These are phyloP conservation scores for Onychomys arenicola DNA, from an alignment of 2,797 vertebrate species.

Conservation along the genomic window DNA sequence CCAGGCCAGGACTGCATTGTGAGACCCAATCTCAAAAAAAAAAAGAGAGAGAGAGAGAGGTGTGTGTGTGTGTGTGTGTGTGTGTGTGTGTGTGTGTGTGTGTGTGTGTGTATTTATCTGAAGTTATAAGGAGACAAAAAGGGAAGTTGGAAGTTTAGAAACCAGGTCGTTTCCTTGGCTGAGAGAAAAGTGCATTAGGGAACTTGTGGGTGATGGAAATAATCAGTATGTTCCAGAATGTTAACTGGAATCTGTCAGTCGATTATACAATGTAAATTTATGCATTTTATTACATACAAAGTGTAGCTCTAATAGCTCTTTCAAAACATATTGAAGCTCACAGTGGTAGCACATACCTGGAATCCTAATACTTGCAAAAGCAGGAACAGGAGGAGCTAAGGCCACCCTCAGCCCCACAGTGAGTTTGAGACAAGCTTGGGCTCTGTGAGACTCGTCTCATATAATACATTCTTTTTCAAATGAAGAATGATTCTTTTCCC, in stretches of 20 bases:
- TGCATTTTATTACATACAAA: not conserved
- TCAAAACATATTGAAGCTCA: slow-evolving; percentile 10
- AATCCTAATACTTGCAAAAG: not conserved
- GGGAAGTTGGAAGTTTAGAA: slow-evolving; percentile 25
- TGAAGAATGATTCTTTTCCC: not conserved
- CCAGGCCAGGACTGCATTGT: not conserved
- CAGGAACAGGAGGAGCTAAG: too few species aligned
- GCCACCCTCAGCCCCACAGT: not conserved
- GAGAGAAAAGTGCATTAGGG: not conserved
- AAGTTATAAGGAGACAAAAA: slow-evolving; percentile 23
- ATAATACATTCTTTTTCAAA: not conserved
- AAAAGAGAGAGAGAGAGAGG: too few species aligned
- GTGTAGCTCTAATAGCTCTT: not conserved
- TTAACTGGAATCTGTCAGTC: slow-evolving; percentile 10
- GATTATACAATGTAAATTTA: not conserved
- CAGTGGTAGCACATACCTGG: not conserved
- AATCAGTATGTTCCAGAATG: not conserved
- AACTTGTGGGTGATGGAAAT: not conserved
- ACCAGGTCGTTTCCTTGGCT: not conserved
- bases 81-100: too few species aligned
- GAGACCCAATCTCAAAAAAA: not conserved
- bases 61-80: too few species aligned
- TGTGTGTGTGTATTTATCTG: not conserved
- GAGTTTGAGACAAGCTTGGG: not conserved
- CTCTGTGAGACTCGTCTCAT: not conserved